Evolutionary conservation across 2,797 vertebrate genomes (phyloP), one percentile per base, ranked within the genome.

Genomic region (Myripristis jacobus): DNA sequence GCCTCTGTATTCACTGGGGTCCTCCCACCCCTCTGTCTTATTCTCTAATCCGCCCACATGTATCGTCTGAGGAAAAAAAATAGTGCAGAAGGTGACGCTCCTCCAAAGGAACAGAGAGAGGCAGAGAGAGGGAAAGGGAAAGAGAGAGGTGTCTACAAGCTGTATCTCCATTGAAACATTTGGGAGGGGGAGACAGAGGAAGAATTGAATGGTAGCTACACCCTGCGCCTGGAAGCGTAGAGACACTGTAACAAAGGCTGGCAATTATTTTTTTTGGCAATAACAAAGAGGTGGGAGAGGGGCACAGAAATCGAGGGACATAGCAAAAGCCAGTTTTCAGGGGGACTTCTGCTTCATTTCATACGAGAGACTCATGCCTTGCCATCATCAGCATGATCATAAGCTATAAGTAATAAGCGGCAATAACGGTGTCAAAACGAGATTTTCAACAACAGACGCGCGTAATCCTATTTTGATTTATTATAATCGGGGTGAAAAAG

Each of bases 1-100:
- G 85, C 88, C 91, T 85, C 66, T 78, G 75, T 79, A 73, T 89
- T 71, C 85, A 84, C 73, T 71, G 77, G 89, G 89, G 87, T 87
- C 89, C 90, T 91, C 90, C 91, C 91, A 84, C 87, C 88, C 75
- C 77, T 79, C 84, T 79, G 81, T 87, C 82, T 84, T 89, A 55
- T 87, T 85, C 89, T 91, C 88, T 88, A 77, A 92, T 92, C 91
- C 92, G 89, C 93, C 93, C 91, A 92, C 92, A 93, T 90, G 89
- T 84, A 88, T 84, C 90, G 91, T 92, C 92, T 92, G 91, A 90
- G 85, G 84, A 64, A 44, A 80, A 75, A 82, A 87, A 84, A 78
- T 76, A 87, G 88, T 88, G 88, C 89, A 91, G 90, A 80, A 92
- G 89, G 91, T 91, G 91, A 91, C 89, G 90, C 89, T 92, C 89